A percentile compares a stretch with the other conserved stretches of the same genome.
phyloP scores from a whole-genome alignment of 2,888 invertebrate species.

The Anoplius nigerrimus region DNA sequence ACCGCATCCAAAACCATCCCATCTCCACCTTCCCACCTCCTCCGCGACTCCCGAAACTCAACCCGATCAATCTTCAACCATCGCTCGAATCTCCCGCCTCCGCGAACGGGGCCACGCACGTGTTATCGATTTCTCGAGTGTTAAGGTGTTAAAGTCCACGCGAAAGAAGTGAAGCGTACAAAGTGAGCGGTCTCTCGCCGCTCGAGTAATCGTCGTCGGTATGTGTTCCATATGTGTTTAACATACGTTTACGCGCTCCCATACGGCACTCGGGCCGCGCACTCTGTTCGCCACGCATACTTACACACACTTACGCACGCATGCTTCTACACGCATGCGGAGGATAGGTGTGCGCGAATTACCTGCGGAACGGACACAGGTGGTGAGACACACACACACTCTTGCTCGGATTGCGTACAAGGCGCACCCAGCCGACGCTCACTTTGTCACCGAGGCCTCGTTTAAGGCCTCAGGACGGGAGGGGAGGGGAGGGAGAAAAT shows the following conservation, averaged over 20 bases:
- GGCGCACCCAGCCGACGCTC: slow-evolving; percentile 64
- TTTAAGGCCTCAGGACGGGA: slow-evolving; percentile 11
- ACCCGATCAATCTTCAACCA: too few species aligned
- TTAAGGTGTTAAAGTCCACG: slow-evolving; percentile 10
- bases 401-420: slow-evolving; percentile 40
- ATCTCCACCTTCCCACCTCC: too few species aligned
- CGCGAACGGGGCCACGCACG: too few species aligned
- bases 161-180: slow-evolving; percentile 23
- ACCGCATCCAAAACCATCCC: too few species aligned
- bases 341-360: slow-evolving; percentile 34
- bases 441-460: slow-evolving; percentile 67
- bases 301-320: neutral
- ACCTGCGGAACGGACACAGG: slow-evolving; percentile 43
- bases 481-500: neutral
- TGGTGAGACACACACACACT: slow-evolving; percentile 15
- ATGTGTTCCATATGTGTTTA: slow-evolving; percentile 3
- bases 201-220: slow-evolving; percentile 8
- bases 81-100: too few species aligned
- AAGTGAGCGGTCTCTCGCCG: slow-evolving; percentile 25
- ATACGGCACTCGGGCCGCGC: too few species aligned
- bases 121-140: neutral
- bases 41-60: too few species aligned
- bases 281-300: neutral
- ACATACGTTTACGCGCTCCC: slow-evolving; percentile 1
- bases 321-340: slow-evolving; percentile 26